phyloP scores from a whole-genome alignment of 1,140 invertebrate species.

The Danaus melanippus region DNA sequence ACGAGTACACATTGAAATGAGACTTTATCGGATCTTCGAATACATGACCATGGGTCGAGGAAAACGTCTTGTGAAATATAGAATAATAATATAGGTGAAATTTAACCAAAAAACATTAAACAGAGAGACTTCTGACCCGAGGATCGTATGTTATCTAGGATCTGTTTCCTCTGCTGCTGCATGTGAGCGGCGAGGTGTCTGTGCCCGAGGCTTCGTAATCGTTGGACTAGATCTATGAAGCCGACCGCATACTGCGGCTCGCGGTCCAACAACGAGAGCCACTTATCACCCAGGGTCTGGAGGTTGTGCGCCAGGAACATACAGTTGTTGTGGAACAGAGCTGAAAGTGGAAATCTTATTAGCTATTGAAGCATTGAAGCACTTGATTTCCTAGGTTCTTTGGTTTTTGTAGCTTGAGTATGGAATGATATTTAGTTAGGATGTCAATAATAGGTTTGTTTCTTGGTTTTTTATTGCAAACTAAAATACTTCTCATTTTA shows the following conservation, averaged over 20 bases:
- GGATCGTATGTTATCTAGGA: constrained; percentile 80
- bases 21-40: too few relatives aligned
- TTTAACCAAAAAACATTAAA: neutral
- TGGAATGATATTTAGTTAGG: too few relatives aligned
- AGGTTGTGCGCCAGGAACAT: constrained; percentile 88
- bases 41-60: too few relatives aligned
- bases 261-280: constrained; percentile 52
- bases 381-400: too few relatives aligned
- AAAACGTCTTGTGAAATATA: too few relatives aligned
- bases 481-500: too few relatives aligned
- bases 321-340: constrained; percentile 95
- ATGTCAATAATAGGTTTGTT: too few relatives aligned
- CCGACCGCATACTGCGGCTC: constrained; percentile 50
- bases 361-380: too few relatives aligned
- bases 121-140: constrained; percentile 75
- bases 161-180: constrained; percentile 79
- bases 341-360: constrained; percentile 66
- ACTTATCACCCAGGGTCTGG: constrained; percentile 77
- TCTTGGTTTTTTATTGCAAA: too few relatives aligned
- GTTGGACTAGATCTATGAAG: constrained; percentile 68
- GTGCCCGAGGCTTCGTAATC: constrained; percentile 78
- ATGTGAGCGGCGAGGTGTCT: constrained; percentile 81
- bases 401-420: too few relatives aligned
- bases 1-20: too few relatives aligned
- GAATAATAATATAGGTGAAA: too few relatives aligned